Evolutionary conservation across 23 tunicate genomes (phyloP), one percentile per base, ranked within the genome.

Genomic region (Halocynthia roretzi): DNA sequence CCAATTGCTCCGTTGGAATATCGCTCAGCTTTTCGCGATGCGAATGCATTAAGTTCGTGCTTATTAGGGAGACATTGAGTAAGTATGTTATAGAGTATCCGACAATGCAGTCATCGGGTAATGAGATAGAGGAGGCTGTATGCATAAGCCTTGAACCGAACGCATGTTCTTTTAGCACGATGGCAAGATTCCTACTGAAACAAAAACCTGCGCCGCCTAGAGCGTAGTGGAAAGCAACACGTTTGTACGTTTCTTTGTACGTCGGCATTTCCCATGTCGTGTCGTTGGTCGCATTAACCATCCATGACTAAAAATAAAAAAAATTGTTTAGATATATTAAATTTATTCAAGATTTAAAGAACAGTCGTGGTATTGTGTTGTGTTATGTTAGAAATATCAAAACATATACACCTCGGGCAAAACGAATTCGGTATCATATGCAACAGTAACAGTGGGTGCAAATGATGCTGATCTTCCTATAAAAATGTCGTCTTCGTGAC

Each of bases 51-150:
- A 76, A 50, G 67, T 63, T 56, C 22, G 76, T 54, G 63, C 77
- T 70, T 20, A 61, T 71, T 6, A 87, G 80, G 10, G 93, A 82
- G 17, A 82, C 86, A 50, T 82, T 82, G 10, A 87, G 68, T 8
- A 82, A 67, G 66, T 82, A 80, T 9, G 93, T 87, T 44, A 87
- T 87, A 74, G 82, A 57, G 83, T 57, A 87, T 10, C 93, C 93
- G 58, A 82, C 61, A 23, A 87, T 75, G 82, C 80, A 82, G 71
- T 87, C 93, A 53, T 87, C 93, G 5, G 93, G 93, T 21, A 87
- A 56, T 5, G 83, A n/a, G 23, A 82, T 82, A 0, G 93, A 82
- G 8, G 93, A 80, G 6, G 85, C 86, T 10, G 69, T 82, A 7
- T 51, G 77, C 15, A 87, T 71, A n/a, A 87, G n/a, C 7, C 51